phyloP scores from a whole-genome alignment of 2,888 invertebrate species.

The Watsonalla binaria region DNA sequence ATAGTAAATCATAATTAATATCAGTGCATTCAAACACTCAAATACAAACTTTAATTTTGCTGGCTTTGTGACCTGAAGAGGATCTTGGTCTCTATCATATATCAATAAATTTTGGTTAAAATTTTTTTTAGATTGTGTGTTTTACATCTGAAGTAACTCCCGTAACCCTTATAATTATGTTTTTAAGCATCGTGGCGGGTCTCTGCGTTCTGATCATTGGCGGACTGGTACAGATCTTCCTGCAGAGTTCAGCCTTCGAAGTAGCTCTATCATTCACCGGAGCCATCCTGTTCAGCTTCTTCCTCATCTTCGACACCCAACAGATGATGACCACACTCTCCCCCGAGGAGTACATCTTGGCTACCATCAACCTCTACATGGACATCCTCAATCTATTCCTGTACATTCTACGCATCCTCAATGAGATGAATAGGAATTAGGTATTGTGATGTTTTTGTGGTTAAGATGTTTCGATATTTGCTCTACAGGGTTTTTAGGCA shows the following conservation, averaged over 20 bases:
- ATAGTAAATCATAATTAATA: too few species aligned
- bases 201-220: conserved; percentile 84
- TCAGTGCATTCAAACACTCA: too few species aligned
- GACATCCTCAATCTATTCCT: conserved; percentile 93
- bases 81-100: too few species aligned
- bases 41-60: too few species aligned
- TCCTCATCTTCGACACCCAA: conserved; percentile 91
- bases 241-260: conserved; percentile 85
- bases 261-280: conserved; percentile 85
- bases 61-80: too few species aligned
- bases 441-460: conserved; percentile 5
- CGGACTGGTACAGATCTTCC: conserved; percentile 85
- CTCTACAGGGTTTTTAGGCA: neutral
- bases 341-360: conserved; percentile 92
- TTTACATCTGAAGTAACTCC: too few species aligned
- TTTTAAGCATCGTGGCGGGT: conserved; percentile 80
- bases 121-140: too few species aligned
- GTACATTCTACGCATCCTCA: conserved; percentile 86
- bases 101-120: too few species aligned
- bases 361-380: conserved; percentile 91
- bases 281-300: conserved; percentile 86
- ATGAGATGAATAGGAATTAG: conserved; percentile 77
- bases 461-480: neutral
- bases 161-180: too few species aligned
- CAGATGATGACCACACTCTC: conserved; percentile 88